These are phyloP conservation scores for Thymelicus acteon DNA, from an alignment of 2,888 invertebrate species.

Conservation along the genomic window DNA sequence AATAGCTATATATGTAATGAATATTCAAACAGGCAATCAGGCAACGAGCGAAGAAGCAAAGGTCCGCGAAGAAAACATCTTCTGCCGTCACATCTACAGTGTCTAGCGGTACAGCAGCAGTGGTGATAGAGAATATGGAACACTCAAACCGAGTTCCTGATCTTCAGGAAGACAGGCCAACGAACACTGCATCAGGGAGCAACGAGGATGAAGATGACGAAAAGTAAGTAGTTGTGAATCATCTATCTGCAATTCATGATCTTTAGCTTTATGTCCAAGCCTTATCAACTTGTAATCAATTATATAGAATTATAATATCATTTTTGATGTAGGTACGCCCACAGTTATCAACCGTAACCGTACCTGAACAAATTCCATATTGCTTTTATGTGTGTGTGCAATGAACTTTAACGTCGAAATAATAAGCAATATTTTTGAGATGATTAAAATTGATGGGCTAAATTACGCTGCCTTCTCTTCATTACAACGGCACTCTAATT, in stretches of 20 bases:
- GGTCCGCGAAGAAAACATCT: conserved; percentile 88
- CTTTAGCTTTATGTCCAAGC: too few species aligned
- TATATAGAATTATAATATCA: too few species aligned
- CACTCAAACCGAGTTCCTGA: conserved; percentile 91
- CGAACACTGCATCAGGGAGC: conserved; percentile 95
- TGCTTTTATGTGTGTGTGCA: too few species aligned
- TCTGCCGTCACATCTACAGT: conserved; percentile 85
- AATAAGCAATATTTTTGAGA: background rate
- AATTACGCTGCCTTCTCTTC: conserved; percentile 1
- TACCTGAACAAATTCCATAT: too few species aligned
- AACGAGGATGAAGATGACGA: conserved; percentile 93
- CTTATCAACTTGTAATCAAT: too few species aligned
- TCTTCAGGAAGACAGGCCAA: conserved; percentile 89
- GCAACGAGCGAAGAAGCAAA: conserved; percentile 92
- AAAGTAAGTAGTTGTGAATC: conserved; percentile 59
- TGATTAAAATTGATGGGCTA: background rate
- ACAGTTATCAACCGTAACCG: too few species aligned
- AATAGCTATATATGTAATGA: too few species aligned
- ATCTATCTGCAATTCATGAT: background rate
- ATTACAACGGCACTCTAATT: conserved; percentile 5
- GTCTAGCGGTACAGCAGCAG: conserved; percentile 90
- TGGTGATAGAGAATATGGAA: conserved; percentile 95
- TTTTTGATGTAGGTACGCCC: too few species aligned
- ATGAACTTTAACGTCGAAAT: background rate
- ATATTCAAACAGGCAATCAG: conserved; percentile 88